A percentile compares a stretch with the other conserved stretches of the same genome.
Evolutionary conservation across 2,113 vertebrate genomes (phyloP).

Genomic region (Polypterus senegalus): DNA sequence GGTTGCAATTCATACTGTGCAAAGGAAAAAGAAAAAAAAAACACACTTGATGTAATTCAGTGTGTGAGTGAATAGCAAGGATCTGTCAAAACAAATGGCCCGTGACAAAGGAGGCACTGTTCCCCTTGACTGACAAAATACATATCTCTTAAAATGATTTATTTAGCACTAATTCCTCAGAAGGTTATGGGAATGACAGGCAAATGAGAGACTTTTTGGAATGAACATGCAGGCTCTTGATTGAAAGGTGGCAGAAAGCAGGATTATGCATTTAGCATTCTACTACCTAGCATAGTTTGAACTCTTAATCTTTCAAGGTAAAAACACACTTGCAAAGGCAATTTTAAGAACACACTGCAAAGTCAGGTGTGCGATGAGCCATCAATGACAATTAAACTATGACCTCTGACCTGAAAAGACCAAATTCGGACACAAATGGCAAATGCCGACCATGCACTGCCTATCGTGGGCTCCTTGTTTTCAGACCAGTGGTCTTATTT

Average conservation of each 20-base stretch:
- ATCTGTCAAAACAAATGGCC: constrained; percentile 30
- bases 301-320: too few species aligned
- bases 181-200: constrained; percentile 19
- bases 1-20: constrained; percentile 28
- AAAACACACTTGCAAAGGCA: too few species aligned
- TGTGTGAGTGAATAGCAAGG: constrained; percentile 25
- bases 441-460: too few species aligned
- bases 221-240: not conserved
- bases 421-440: too few species aligned
- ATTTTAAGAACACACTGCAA: too few species aligned
- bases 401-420: too few species aligned
- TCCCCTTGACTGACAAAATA: constrained; percentile 32
- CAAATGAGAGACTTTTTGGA: constrained; percentile 16
- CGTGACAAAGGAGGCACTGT: constrained; percentile 39
- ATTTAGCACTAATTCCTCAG: constrained; percentile 27
- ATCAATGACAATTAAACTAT: too few species aligned
- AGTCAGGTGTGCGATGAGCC: too few species aligned
- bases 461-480: too few species aligned
- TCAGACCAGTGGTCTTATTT: too few species aligned
- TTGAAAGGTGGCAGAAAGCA: not conserved
- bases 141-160: constrained; percentile 35
- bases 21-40: constrained; percentile 29
- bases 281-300: too few species aligned
- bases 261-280: too few species aligned
- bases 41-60: constrained; percentile 24